phyloP scores from a whole-genome alignment of 1,140 invertebrate species.

The Lucilia sericata region DNA sequence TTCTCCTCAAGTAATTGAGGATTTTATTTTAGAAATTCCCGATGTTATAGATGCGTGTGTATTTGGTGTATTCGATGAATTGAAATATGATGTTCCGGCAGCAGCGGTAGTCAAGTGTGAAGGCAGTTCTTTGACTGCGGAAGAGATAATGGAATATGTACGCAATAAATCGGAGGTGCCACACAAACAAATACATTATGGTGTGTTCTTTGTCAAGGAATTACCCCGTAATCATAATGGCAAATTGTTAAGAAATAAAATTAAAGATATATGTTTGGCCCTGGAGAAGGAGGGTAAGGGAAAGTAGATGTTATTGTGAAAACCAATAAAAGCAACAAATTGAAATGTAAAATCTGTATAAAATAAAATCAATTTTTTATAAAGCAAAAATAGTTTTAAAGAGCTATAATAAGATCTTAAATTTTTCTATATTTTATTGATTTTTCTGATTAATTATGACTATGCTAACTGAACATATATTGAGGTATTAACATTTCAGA shows the following conservation, averaged over 20 bases:
- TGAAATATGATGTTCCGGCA: slow-evolving; percentile 9
- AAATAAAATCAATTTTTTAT: no score
- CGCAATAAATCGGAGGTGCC: slow-evolving; percentile 58
- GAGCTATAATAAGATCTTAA: no score
- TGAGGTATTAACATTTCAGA: no score
- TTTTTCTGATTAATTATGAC: no score
- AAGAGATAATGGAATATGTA: slow-evolving; percentile 54
- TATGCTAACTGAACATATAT: no score
- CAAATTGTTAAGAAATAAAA: background rate
- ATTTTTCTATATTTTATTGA: no score
- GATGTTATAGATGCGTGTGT: slow-evolving; percentile 57
- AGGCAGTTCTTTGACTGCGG: slow-evolving; percentile 49
- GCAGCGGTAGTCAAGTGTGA: slow-evolving; percentile 48
- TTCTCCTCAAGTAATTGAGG: slow-evolving; percentile 58
- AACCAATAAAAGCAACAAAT: no score
- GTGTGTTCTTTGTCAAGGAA: slow-evolving; percentile 72
- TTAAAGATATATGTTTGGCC: slow-evolving; percentile 51
- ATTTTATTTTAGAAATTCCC: slow-evolving; percentile 51
- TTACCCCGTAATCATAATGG: slow-evolving; percentile 73
- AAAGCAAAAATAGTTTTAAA: no score
- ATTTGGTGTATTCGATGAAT: slow-evolving; percentile 54
- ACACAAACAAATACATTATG: slow-evolving; percentile 71
- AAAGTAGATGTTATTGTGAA: no score
- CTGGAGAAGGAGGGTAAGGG: background rate
- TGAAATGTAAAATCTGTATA: no score